phyloP scores from a whole-genome alignment of 1,140 invertebrate species.

The Drosophila virilis region DNA sequence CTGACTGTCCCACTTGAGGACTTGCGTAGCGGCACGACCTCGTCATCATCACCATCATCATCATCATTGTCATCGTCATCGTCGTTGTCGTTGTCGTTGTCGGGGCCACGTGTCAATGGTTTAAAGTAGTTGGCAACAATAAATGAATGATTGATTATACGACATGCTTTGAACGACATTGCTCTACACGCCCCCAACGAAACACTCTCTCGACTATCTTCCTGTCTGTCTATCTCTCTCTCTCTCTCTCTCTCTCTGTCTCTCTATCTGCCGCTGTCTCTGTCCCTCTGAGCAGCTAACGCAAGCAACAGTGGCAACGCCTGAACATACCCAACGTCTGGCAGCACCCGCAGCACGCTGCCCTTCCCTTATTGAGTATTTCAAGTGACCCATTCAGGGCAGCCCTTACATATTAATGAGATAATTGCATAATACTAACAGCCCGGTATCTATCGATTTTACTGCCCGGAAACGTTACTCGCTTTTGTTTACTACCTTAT shows the following conservation, averaged over 20 bases:
- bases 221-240: background rate
- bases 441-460: constrained; percentile 11
- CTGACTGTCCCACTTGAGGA: constrained; percentile 14
- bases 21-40: background rate
- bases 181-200: background rate
- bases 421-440: constrained; percentile 21
- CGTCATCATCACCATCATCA: background rate
- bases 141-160: constrained; percentile 59
- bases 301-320: background rate
- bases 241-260: background rate
- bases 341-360: constrained; percentile 22
- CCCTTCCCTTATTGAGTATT: constrained; percentile 34
- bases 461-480: background rate
- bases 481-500: no score
- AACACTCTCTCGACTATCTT: background rate
- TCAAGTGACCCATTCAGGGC: background rate
- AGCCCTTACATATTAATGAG: constrained; percentile 13
- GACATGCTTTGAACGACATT: constrained; percentile 21
- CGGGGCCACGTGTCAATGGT: constrained; percentile 44
- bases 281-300: background rate
- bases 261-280: background rate
- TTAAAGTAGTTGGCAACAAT: constrained; percentile 57
- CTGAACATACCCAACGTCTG: background rate
- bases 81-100: background rate
- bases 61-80: constrained; percentile 10